phyloP scores from a whole-genome alignment of 2,888 invertebrate genomes.

The Pinctada fucata region DNA sequence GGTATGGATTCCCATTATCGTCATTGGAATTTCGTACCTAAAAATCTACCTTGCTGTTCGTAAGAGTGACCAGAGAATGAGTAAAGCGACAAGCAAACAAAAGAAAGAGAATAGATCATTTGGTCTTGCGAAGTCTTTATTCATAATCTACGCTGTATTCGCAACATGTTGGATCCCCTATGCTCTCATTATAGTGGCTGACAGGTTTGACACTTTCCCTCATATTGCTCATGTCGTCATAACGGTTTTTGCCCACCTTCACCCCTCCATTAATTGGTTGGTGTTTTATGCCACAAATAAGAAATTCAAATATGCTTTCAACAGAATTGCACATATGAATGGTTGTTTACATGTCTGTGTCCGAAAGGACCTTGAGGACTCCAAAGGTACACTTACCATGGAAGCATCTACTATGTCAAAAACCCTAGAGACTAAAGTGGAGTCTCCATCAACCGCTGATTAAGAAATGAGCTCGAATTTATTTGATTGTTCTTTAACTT shows the following conservation, averaged over 20 bases:
- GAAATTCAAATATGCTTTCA: conserved; percentile 45
- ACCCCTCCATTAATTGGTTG: conserved; percentile 58
- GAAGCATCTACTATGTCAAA: no score
- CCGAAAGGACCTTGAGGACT: background rate
- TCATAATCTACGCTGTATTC: conserved; percentile 62
- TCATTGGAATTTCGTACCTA: conserved; percentile 54
- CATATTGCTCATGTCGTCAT: conserved; percentile 56
- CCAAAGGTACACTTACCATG: background rate
- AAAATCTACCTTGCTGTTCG: conserved; percentile 51
- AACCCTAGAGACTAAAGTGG: no score
- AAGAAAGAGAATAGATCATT: conserved; percentile 1
- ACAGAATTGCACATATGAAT: conserved; percentile 25
- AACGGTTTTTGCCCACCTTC: conserved; percentile 56
- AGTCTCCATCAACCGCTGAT: no score
- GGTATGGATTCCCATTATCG: conserved; percentile 58
- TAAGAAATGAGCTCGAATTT: no score
- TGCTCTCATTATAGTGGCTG: conserved; percentile 55
- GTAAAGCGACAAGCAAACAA: background rate
- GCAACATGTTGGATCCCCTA: conserved; percentile 66
- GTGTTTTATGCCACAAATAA: conserved; percentile 55
- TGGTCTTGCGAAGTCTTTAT: conserved; percentile 57
- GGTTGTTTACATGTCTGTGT: background rate
- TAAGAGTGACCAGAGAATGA: conserved; percentile 29
- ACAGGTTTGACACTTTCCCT: conserved; percentile 52
- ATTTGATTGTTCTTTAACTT: no score